A percentile compares a stretch with the other conserved stretches of the same genome.
These are phyloP conservation scores for Muscicapa striata DNA, from an alignment of 2,797 vertebrate genomes.

Conservation along the genomic window DNA sequence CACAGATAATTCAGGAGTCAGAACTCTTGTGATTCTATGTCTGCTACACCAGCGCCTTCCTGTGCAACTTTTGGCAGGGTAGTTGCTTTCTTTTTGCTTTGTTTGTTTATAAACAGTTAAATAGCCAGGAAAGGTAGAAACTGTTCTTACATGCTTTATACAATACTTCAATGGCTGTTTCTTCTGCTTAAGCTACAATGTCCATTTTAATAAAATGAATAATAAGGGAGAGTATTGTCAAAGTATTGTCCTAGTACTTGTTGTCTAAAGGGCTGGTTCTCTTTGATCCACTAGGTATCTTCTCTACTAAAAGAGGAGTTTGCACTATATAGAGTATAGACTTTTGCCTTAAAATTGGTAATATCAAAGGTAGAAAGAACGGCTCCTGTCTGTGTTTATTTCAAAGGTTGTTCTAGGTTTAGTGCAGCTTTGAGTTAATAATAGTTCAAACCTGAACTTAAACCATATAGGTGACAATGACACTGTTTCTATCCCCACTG, in stretches of 20 bases:
- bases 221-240: not conserved
- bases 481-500: not conserved
- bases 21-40: not conserved
- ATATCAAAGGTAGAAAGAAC: not conserved
- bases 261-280: not conserved
- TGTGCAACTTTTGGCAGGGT: not conserved
- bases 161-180: not conserved
- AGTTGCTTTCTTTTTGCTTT: not conserved
- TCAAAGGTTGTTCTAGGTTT: not conserved
- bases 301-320: not conserved
- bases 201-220: not conserved
- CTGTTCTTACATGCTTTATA: not conserved
- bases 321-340: not conserved
- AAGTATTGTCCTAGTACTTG: not conserved
- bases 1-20: not conserved
- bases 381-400: not conserved
- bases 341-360: not conserved
- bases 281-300: not conserved
- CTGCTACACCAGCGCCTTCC: not conserved
- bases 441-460: not conserved
- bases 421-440: not conserved
- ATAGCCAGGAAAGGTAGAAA: not conserved
- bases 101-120: not conserved
- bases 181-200: not conserved
- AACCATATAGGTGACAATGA: not conserved